Base-by-base conservation (phyloP, 2,797 vertebrate species). In the Melanotaenia nigrans region DNA sequence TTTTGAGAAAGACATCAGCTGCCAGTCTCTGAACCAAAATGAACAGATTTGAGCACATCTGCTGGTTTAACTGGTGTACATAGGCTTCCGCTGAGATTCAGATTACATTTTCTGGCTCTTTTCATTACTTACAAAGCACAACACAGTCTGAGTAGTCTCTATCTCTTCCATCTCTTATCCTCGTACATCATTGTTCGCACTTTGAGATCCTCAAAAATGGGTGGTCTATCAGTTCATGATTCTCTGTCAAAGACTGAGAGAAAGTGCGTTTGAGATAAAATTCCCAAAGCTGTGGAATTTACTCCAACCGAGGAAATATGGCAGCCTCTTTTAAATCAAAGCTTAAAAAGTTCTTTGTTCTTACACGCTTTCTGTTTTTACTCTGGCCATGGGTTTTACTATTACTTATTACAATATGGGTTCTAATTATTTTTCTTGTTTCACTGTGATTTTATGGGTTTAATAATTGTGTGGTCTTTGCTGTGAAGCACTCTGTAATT, bases 211-310 rank as follows among this genome's bases (percentile, higher is more conserved):
- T 63, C n/a, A 20, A 62, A 45, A n/a, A 54, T 35, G 38, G n/a
- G 30, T 20, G 25, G 28, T 70, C 33, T 30, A 54, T 70, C 68
- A 24, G n/a, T 42, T 42, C 53, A n/a, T 62, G 35, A 57, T 4
- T 57, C 20, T 45, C 35, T n/a, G 16, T 40, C 40, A 10, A 51
- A 32, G 58, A 61, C 58, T 61, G 24, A 53, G 24, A 14, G 32
- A 38, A 20, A 20, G 49, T 35, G 16, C n/a, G 24, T 35, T 63
- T 12, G 36, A 45, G 68, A 70, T 55, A 45, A 51, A n/a, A 24
- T 14, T 14, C n/a, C 47, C n/a, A 36, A 62, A 13, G 10, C 30
- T 70, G 35, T 22, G 13, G 5, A 53, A n/a, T 51, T 40, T 38
- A 38, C n/a, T 8, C 5, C 45, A 28, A 35, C 45, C 24, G 16